A percentile compares a stretch with the other conserved stretches of the same genome.
Evolutionary conservation across 2,888 invertebrate genomes (phyloP).

Genomic region (Ichneumoninae sp.): DNA sequence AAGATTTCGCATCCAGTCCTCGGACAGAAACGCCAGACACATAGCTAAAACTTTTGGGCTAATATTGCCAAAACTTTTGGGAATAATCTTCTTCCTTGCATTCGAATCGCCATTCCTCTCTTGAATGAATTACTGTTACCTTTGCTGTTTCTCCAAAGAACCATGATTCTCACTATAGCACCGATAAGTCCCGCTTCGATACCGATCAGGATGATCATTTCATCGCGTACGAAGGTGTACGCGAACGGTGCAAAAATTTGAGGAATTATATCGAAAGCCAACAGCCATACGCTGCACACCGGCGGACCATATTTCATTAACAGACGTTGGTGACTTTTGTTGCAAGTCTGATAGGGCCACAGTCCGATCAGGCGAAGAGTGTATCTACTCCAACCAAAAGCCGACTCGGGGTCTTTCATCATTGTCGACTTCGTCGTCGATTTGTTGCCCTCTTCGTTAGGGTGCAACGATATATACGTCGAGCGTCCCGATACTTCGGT

Average conservation of each 20-base stretch:
- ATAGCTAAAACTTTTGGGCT: not conserved
- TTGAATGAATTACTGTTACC: not conserved
- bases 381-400: too few relatives aligned
- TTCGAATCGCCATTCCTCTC: not conserved
- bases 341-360: too few relatives aligned
- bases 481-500: not conserved
- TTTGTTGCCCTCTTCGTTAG: not conserved
- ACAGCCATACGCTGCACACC: too few relatives aligned
- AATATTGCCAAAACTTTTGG: not conserved
- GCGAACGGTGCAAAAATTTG: too few relatives aligned
- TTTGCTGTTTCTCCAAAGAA: not conserved
- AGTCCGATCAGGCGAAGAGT: too few relatives aligned
- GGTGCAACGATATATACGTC: not conserved
- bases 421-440: not conserved
- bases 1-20: not conserved
- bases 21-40: too few relatives aligned
- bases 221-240: not conserved
- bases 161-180: not conserved
- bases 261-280: too few relatives aligned
- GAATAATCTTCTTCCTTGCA: not conserved
- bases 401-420: too few relatives aligned
- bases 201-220: not conserved
- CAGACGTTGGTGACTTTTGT: too few relatives aligned
- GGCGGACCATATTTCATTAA: too few relatives aligned
- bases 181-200: not conserved